Conservation (phyloP, 2,113 vertebrate genomes). For the Anseranas semipalmata region DNA sequence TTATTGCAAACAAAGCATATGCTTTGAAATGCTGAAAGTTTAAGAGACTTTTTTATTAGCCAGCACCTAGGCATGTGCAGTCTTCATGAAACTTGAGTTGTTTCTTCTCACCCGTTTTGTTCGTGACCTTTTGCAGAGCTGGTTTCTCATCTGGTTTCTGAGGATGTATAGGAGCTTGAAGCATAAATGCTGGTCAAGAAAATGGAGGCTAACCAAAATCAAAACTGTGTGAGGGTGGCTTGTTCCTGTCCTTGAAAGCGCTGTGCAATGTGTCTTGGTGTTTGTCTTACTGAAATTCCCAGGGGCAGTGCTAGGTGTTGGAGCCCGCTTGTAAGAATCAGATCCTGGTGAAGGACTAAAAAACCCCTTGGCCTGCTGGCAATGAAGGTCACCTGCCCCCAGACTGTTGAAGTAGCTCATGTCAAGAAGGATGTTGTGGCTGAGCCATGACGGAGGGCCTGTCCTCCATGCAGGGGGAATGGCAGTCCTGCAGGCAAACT, state of each 20-base stretch:
- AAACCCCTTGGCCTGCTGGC: not conserved
- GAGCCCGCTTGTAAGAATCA: not conserved
- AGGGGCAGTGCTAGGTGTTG: not conserved
- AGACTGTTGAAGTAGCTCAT: not conserved
- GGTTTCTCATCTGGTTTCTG: not conserved
- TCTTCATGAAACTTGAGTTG: not conserved
- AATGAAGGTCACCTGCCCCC: not conserved
- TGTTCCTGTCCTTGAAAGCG: not conserved
- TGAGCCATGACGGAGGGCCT: not conserved
- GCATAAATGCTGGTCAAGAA: not conserved
- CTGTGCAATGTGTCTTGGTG: not conserved
- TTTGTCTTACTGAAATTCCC: not conserved
- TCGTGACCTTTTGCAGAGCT: not conserved
- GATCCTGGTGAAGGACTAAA: not conserved
- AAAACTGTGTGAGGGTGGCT: not conserved
- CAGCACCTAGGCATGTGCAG: not conserved
- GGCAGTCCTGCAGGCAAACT: not conserved
- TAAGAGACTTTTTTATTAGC: not conserved
- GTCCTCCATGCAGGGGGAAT: accelerated
- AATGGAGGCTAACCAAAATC: not conserved
- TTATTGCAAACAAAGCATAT: not conserved
- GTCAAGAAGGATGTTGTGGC: not conserved
- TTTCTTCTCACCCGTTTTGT: not conserved
- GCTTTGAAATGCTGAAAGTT: not conserved
- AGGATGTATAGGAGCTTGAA: not conserved